Conservation (phyloP, 2,797 vertebrate species). For the Eurystomus glaucurus region DNA sequence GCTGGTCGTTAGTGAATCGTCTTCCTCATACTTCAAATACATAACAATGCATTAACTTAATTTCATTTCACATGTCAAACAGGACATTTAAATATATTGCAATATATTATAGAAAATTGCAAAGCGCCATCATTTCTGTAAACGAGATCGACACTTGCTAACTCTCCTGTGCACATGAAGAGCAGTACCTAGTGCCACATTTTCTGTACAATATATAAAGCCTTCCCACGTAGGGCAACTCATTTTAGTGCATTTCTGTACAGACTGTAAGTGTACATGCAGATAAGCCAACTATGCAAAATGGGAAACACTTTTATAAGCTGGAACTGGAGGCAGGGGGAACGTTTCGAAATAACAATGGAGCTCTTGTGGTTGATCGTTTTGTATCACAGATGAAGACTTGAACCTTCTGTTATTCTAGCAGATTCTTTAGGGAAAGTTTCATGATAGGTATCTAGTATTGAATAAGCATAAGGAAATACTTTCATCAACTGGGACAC, state of each 20-base stretch:
- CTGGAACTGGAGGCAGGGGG: background rate
- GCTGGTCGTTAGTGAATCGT: conserved; percentile 70
- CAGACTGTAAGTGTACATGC: conserved; percentile 41
- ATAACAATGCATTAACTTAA: conserved; percentile 65
- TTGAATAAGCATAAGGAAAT: conserved; percentile 7
- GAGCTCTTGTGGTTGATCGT: background rate
- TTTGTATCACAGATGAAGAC: background rate
- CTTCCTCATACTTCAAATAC: conserved; percentile 63
- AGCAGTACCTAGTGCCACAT: conserved; percentile 75
- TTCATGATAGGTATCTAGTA: conserved; percentile 21
- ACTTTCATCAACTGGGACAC: background rate
- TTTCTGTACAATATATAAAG: conserved; percentile 69
- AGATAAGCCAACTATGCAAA: conserved; percentile 35
- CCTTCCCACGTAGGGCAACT: conserved; percentile 61
- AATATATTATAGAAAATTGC: conserved; percentile 73
- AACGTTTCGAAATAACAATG: background rate
- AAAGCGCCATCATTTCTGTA: conserved; percentile 77
- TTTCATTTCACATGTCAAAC: conserved; percentile 75
- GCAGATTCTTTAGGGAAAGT: background rate
- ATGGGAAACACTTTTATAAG: conserved; percentile 24
- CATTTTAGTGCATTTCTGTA: conserved; percentile 68
- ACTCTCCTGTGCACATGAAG: conserved; percentile 77
- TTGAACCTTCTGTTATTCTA: background rate
- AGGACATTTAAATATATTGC: conserved; percentile 75
- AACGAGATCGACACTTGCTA: conserved; percentile 73